Conservation (phyloP, 1,140 invertebrate species). For the Eurosta solidaginis region DNA sequence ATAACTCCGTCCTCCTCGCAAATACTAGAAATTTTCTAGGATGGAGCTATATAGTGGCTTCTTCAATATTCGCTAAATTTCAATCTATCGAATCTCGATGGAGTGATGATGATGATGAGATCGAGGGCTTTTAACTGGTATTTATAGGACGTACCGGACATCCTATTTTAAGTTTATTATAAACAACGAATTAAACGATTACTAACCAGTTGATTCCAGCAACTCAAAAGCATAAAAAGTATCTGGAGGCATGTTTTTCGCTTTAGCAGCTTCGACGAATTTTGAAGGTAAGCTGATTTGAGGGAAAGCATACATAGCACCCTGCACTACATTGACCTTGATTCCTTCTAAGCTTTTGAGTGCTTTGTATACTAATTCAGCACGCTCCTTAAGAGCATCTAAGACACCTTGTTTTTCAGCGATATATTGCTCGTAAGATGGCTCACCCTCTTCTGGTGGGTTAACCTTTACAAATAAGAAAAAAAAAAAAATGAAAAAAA, state of each 20-base stretch:
- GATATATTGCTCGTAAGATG: constrained; percentile 75
- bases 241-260: constrained; percentile 76
- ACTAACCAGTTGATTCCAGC: constrained; percentile 87
- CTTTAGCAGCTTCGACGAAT: constrained; percentile 78
- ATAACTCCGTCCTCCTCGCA: too few relatives aligned
- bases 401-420: constrained; percentile 83
- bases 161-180: not conserved
- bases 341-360: constrained; percentile 93
- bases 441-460: constrained; percentile 81
- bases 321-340: constrained; percentile 84
- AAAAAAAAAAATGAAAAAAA: not conserved
- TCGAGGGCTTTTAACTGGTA: too few relatives aligned
- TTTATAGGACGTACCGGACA: too few relatives aligned
- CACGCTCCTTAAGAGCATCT: constrained; percentile 75
- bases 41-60: too few relatives aligned
- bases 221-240: constrained; percentile 93
- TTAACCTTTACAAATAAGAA: constrained; percentile 65
- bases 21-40: too few relatives aligned
- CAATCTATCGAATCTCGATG: too few relatives aligned
- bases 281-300: constrained; percentile 74
- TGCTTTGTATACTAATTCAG: constrained; percentile 83
- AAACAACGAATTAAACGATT: not conserved
- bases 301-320: constrained; percentile 98
- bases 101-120: too few relatives aligned
- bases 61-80: too few relatives aligned